Evolutionary conservation across 2,113 vertebrate genomes (phyloP).

Genomic region (Eudyptes chrysolophus): DNA sequence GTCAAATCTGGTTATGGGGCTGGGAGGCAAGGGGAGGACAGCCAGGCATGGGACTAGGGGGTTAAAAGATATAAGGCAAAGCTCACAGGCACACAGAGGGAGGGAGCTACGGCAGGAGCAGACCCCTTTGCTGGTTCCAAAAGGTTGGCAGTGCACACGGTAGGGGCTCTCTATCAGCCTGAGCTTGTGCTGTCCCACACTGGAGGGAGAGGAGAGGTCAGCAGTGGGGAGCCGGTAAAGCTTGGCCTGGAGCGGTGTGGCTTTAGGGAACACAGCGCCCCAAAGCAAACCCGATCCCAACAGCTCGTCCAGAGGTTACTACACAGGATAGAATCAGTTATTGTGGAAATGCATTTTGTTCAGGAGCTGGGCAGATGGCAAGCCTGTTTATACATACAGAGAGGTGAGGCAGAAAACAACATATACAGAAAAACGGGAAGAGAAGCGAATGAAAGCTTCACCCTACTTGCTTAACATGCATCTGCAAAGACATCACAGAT

Average conservation of each 20-base stretch:
- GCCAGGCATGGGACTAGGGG: rapidly evolving
- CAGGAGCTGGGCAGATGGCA: background rate
- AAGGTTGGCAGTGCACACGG: background rate
- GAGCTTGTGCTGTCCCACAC: background rate
- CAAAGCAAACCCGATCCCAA: background rate
- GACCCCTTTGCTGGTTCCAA: background rate
- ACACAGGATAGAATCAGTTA: background rate
- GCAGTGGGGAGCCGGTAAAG: rapidly evolving
- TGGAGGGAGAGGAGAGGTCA: background rate
- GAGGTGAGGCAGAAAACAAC: background rate
- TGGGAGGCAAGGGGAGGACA: background rate
- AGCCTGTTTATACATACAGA: background rate
- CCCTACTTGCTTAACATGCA: background rate
- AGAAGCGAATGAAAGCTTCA: background rate
- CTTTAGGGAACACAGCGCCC: background rate
- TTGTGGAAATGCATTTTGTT: background rate
- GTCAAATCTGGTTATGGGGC: background rate
- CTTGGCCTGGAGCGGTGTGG: rapidly evolving
- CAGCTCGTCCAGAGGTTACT: background rate
- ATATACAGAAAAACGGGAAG: background rate
- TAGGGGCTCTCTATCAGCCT: background rate
- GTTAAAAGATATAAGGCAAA: background rate
- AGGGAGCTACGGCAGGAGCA: background rate
- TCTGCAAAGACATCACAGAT: background rate
- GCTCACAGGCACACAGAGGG: rapidly evolving